Percentiles rank a stretch among this genome's conserved stretches.
Evolutionary conservation across 2,888 invertebrate genomes (phyloP).

Genomic region (Drosophila trichaetosa): DNA sequence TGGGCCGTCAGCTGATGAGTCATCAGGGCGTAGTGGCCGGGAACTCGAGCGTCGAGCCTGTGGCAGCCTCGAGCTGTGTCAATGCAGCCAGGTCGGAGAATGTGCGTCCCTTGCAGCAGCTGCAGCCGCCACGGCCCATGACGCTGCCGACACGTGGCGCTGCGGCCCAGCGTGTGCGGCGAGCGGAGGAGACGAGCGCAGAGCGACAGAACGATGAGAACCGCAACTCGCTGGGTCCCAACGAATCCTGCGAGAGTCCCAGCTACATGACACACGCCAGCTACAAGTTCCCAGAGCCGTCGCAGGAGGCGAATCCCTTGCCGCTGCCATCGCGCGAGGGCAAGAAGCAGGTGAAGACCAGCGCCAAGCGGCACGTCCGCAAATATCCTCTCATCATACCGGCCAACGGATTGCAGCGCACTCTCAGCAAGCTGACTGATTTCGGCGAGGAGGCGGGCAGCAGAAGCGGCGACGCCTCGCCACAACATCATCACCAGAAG

Average conservation of each 20-base stretch:
- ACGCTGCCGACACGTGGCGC: constrained; percentile 83
- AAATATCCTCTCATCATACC: constrained; percentile 93
- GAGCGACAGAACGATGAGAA: constrained; percentile 49
- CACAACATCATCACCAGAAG: constrained; percentile 26
- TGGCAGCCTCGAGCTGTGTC: neutral
- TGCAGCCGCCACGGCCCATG: constrained; percentile 83
- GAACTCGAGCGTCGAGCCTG: constrained; percentile 7
- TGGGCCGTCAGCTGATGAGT: constrained; percentile 53
- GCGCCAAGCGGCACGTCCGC: constrained; percentile 90
- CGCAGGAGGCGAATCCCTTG: constrained; percentile 87
- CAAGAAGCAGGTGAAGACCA: constrained; percentile 86
- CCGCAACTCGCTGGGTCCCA: constrained; percentile 49
- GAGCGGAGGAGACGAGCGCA: constrained; percentile 63
- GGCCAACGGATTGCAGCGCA: constrained; percentile 87
- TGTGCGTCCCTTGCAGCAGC: constrained; percentile 49
- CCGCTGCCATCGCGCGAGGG: constrained; percentile 92
- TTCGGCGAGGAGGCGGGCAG: constrained; percentile 43
- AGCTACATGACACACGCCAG: constrained; percentile 83
- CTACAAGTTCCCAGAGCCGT: constrained; percentile 82
- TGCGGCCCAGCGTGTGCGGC: constrained; percentile 77
- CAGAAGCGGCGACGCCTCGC: constrained; percentile 23
- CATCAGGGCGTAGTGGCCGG: constrained; percentile 24
- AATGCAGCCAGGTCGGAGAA: constrained; percentile 4
- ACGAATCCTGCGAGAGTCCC: constrained; percentile 83
- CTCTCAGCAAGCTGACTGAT: constrained; percentile 86